Evolutionary conservation across 2,888 invertebrate genomes (phyloP), one percentile per base, ranked within the genome.

Genomic region (Drosophila prostipennis): DNA sequence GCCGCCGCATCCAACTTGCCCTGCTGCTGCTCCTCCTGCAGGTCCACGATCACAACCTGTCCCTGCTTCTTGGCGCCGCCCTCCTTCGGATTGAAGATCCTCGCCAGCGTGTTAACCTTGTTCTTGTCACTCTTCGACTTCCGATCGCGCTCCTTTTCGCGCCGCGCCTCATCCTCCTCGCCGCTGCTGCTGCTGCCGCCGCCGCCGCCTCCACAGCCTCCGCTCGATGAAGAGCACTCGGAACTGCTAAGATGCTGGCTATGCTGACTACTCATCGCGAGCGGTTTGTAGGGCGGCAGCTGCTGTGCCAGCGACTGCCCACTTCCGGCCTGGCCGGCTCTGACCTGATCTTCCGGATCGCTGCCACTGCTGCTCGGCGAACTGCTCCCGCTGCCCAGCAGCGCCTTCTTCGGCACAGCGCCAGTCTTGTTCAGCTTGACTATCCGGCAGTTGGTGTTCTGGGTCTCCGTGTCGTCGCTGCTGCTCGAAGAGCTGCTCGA

Each of bases 11-110:
- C 85, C 59, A 46, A 52, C 34, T 78, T 78, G 19, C 76, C 77
- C 43, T 89, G 87, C 52, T 92, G 87, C 78, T 93, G 87, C 80
- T 93, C 93, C 74, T 93, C 93, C 43, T 93, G 93, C 74, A 93
- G 93, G 78, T 95, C 96, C 68, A 95, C 94, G 58, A 96, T 94
- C 56, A 96, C 94, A 55, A 96, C 96, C 77, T 95, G 95, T 3
- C 94, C 95, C 89, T 95, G 95, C 59, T 94, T 94, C 78, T 94
- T 95, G 2, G 95, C 95, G 2, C 95, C 95, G 14, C 95, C 95
- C 56, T 95, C 96, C 72, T 96, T 95, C 74, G 95, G 95, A 43
- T 94, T 95, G 87, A 95, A 95, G 55, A 95, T 91, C 84, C 94
- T 95, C 43, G 94, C 92, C 57, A 96, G 90, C 0, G 95, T 95